These are phyloP conservation scores for Oligia latruncula DNA, from an alignment of 2,888 invertebrate species.

Conservation along the genomic window DNA sequence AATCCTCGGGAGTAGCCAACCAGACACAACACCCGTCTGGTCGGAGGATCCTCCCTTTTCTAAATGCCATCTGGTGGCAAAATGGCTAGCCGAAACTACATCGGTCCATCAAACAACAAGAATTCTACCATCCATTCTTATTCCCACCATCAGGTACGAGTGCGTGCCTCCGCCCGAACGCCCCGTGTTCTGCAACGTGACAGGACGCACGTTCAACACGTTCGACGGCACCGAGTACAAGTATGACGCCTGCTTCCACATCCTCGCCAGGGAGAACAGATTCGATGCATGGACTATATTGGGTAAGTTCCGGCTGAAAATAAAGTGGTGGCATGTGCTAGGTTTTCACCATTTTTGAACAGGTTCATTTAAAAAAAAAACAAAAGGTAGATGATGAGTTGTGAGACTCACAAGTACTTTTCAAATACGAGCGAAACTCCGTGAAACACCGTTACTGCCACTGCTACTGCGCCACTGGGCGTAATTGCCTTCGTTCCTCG, in stretches of 20 bases:
- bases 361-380: not conserved
- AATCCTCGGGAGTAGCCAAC: too few relatives aligned
- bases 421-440: not conserved
- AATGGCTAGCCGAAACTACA: not conserved
- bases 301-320: conserved; percentile 87
- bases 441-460: not conserved
- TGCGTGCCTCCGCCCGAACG: conserved; percentile 92
- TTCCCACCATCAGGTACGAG: conserved; percentile 86
- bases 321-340: not conserved
- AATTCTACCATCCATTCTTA: not conserved
- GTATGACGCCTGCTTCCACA: conserved; percentile 95
- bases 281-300: conserved; percentile 93
- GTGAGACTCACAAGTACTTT: not conserved
- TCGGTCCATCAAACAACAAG: not conserved
- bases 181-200: conserved; percentile 93
- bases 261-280: conserved; percentile 92
- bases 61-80: not conserved
- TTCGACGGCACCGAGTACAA: conserved; percentile 95
- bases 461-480: not conserved
- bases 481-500: not conserved
- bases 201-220: conserved; percentile 94
- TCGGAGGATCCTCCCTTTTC: not conserved
- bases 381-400: not conserved
- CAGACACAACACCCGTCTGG: too few relatives aligned
- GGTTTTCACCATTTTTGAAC: not conserved